Evolutionary conservation across 2,113 vertebrate species (phyloP).

Genomic region (Gorsachius goisagi): DNA sequence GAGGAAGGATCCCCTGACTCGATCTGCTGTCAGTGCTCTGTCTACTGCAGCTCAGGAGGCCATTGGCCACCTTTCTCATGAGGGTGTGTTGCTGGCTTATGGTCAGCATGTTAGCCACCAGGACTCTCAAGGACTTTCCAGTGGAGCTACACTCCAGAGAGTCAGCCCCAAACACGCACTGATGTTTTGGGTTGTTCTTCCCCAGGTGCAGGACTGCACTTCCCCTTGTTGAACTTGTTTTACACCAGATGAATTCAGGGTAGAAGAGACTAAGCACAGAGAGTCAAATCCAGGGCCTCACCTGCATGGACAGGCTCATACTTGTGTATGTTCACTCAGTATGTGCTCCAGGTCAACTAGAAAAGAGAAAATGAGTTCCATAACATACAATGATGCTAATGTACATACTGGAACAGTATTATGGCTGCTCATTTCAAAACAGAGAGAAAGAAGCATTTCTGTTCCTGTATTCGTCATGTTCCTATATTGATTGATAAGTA

Average conservation of each 20-base stretch:
- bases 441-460: not conserved
- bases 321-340: not conserved
- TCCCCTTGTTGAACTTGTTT: not conserved
- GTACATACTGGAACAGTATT: not conserved
- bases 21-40: not conserved
- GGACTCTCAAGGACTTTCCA: not conserved
- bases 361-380: not conserved
- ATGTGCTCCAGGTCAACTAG: not conserved
- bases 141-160: not conserved
- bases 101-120: not conserved
- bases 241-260: not conserved
- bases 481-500: not conserved
- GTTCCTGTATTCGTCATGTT: not conserved
- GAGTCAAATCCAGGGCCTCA: not conserved
- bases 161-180: not conserved
- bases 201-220: not conserved
- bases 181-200: not conserved
- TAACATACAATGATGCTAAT: not conserved
- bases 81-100: not conserved
- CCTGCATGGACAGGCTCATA: not conserved
- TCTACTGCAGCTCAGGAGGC: not conserved
- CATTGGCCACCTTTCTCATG: not conserved
- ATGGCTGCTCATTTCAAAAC: not conserved
- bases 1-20: not conserved
- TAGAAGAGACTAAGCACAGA: not conserved